A percentile compares a stretch with the other conserved stretches of the same genome.
phyloP scores from a whole-genome alignment of 2,888 invertebrate genomes.

The Antheraea yamamai region DNA sequence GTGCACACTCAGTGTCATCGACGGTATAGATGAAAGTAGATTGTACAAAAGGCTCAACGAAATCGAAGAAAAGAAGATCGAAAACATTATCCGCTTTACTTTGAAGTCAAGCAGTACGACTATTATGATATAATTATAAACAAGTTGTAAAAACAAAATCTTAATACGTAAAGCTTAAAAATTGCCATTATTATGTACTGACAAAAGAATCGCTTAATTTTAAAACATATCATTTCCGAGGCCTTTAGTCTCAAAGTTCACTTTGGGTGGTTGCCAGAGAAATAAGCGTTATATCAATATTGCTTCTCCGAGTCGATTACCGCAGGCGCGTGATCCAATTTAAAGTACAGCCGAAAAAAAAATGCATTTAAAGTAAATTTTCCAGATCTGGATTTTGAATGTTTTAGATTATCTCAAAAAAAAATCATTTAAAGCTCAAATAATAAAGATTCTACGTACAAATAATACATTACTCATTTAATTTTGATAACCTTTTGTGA shows the following conservation, averaged over 20 bases:
- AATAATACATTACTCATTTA: no score
- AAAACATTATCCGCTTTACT: no score
- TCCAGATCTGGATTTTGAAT: background rate
- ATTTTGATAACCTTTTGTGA: no score
- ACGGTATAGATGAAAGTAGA: background rate
- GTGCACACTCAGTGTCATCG: no score
- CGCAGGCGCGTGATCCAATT: background rate
- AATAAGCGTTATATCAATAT: slow-evolving; percentile 14
- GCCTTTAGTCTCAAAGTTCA: slow-evolving; percentile 9
- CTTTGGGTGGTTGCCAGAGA: slow-evolving; percentile 7
- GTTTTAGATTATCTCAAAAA: background rate
- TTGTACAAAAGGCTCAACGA: no score
- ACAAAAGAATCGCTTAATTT: background rate
- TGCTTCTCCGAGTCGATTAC: background rate
- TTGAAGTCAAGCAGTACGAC: background rate
- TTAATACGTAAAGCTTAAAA: background rate
- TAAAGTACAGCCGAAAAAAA: background rate
- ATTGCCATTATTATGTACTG: background rate
- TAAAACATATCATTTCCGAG: background rate
- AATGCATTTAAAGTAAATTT: background rate
- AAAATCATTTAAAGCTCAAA: background rate
- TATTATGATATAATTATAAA: background rate
- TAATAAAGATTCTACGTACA: background rate
- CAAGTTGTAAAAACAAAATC: background rate
- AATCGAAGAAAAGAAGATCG: background rate